phyloP scores from a whole-genome alignment of 2,888 invertebrate genomes.

The Tetranychus piercei region DNA sequence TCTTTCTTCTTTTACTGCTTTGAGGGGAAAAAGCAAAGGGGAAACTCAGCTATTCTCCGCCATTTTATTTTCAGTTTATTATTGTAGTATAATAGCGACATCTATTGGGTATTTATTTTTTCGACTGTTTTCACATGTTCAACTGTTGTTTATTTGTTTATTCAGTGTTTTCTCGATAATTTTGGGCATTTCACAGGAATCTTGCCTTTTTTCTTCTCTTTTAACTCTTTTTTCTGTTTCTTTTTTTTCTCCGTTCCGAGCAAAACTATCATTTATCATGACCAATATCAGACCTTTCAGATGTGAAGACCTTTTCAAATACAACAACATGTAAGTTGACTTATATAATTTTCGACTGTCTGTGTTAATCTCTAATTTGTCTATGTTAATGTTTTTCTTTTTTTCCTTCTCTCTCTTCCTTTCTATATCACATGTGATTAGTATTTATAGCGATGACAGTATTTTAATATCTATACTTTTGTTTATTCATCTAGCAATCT shows the following conservation, averaged over 20 bases:
- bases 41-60: no score
- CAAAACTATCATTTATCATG: slow-evolving; percentile 32
- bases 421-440: neutral
- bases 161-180: no score
- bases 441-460: neutral
- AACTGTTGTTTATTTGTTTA: no score
- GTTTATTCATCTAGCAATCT: slow-evolving; percentile 51
- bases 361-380: neutral
- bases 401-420: slow-evolving; percentile 8
- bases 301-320: slow-evolving; percentile 81
- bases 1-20: neutral
- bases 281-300: slow-evolving; percentile 78
- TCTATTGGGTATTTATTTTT: no score
- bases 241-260: neutral
- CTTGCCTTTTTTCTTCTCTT: no score
- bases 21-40: no score
- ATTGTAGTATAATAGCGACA: no score
- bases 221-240: neutral
- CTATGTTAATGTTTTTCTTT: neutral
- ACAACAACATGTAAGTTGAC: slow-evolving; percentile 71
- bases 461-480: no score
- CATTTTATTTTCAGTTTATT: no score
- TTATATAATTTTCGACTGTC: neutral
- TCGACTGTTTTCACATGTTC: no score
- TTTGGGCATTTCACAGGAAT: no score